Conservation (phyloP, 2,888 invertebrate genomes). For the Tuberolachnus salignus region DNA sequence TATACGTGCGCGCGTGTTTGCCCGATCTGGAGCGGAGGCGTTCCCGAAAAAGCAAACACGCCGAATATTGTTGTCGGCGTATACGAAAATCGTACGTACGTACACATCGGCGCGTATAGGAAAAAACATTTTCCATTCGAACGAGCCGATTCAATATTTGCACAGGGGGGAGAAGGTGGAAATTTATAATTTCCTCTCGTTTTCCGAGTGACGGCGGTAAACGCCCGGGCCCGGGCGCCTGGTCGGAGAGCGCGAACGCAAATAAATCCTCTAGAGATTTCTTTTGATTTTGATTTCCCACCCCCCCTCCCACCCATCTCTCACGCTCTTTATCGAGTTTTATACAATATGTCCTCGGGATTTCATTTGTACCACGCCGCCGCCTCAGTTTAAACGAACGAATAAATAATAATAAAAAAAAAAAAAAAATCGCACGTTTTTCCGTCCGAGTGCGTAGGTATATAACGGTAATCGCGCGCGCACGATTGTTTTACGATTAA, state of each 20-base stretch:
- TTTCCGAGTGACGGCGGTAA: not conserved
- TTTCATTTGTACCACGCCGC: not conserved
- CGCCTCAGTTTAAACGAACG: not conserved
- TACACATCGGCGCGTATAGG: not conserved
- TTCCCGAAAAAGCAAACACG: slow-evolving; percentile 36
- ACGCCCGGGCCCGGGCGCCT: not conserved
- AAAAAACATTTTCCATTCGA: slow-evolving; percentile 25
- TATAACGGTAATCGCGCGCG: too few relatives aligned
- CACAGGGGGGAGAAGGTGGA: not conserved
- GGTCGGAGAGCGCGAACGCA: slow-evolving; percentile 1
- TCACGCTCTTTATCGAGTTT: not conserved
- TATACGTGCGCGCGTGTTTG: not conserved
- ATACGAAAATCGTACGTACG: not conserved
- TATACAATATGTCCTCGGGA: not conserved
- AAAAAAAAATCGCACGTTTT: too few relatives aligned
- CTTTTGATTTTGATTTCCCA: not conserved
- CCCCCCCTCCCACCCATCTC: not conserved
- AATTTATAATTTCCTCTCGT: slow-evolving; percentile 48
- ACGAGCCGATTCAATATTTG: slow-evolving; percentile 49
- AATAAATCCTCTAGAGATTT: not conserved
- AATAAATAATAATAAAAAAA: too few relatives aligned
- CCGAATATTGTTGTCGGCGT: not conserved
- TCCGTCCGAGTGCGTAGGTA: too few relatives aligned
- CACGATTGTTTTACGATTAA: not conserved
- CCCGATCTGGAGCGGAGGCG: not conserved